Base-by-base conservation (phyloP, 2,113 vertebrate species). In the Tilapia sparmanii region DNA sequence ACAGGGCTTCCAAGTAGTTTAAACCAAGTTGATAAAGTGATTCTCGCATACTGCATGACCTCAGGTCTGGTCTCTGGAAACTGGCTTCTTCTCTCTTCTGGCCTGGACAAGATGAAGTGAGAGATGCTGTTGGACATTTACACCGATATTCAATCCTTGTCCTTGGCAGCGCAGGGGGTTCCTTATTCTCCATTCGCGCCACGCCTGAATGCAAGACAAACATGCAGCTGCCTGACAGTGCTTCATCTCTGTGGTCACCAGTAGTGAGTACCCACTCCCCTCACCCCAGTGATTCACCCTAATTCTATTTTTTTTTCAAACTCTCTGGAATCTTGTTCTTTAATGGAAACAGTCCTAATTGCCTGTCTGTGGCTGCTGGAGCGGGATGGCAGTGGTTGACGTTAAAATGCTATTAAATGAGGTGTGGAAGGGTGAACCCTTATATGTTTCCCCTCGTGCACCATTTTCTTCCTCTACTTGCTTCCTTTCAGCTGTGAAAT, bases 101-200 rank as follows among this genome's bases (percentile, higher is more conserved):
- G 45, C 80, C 63, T 50, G 85, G 78, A 52, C 85, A 90, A 33
- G 89, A 91, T 90, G 88, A 94, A 86, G 89, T 92, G 93, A 68
- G 61, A 94, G 87, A 95, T 82, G 52, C 82, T 94, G 93, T 89
- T 92, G 85, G 84, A 94, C 87, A 85, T 94, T 90, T 92, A 89
- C 90, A 91, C 87, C 73, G 61, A 91, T 90, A 93, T 84, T 87
- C 80, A 81, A 94, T 95, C 73, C 86, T 86, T 81, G 3, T 4
- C 5, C 52, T 83, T 94, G 89, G 89, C 92, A 88, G 86, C 52
- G 63, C 84, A 84, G 83, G 83, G 83, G 76, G 45, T 42, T 91
- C 81, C 63, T 87, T 84, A 19, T 80, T 85, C 87, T 66, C 22
- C n/a, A 26, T 83, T 73, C 47, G 19, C 31, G 87, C 54, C 52